Conservation (phyloP, 2,888 invertebrate genomes). For the Aproaerema taeniolella region DNA sequence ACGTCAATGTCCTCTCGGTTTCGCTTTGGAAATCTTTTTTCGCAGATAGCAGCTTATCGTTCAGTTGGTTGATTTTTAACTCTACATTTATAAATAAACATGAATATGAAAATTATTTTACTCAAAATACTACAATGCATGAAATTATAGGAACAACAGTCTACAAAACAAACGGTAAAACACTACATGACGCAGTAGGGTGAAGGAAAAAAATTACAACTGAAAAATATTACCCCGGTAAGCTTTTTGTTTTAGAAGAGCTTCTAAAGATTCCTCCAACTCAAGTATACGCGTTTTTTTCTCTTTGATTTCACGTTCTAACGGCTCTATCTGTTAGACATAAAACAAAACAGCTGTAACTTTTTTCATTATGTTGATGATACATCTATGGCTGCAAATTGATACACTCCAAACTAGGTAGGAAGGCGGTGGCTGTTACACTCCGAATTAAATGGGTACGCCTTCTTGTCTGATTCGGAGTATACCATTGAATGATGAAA, state of each 20-base stretch:
- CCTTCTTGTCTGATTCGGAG: no score
- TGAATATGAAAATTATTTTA: no score
- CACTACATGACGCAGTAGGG: no score
- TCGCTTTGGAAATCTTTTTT: constrained; percentile 84
- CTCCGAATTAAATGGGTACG: no score
- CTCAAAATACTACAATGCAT: no score
- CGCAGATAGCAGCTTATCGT: constrained; percentile 85
- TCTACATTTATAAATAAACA: constrained; percentile 57
- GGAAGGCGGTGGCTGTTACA: no score
- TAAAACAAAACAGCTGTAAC: constrained; percentile 54
- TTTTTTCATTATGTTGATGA: constrained; percentile 43
- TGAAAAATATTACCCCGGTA: constrained; percentile 69
- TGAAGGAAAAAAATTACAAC: constrained; percentile 70
- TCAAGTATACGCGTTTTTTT: constrained; percentile 88
- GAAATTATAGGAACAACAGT: no score
- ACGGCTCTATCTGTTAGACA: constrained; percentile 85
- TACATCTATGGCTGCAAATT: no score
- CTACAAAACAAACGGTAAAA: no score
- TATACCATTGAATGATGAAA: no score
- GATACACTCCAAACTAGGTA: no score
- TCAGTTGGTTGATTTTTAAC: constrained; percentile 84
- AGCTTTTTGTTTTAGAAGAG: constrained; percentile 85
- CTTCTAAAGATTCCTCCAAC: constrained; percentile 90
- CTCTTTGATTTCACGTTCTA: constrained; percentile 89
- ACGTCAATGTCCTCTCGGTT: constrained; percentile 76